Percentiles rank a stretch among this genome's conserved stretches.
Conservation (phyloP, 1,140 invertebrate genomes). For the Aphaenogaster floridana region DNA sequence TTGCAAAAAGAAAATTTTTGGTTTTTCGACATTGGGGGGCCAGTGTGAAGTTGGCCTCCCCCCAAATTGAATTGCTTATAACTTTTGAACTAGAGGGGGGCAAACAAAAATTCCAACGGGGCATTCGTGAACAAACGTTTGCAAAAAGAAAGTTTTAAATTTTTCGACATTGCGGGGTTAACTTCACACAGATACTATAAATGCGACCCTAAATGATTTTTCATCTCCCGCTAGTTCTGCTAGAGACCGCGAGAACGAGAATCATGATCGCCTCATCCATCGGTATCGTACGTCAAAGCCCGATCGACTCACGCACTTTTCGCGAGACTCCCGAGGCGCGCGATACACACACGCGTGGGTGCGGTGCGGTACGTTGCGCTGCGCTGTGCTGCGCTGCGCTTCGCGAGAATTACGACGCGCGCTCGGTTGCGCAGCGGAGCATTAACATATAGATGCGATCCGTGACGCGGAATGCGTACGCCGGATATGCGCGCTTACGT, state of each 20-base stretch:
- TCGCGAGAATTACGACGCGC: conserved; percentile 75
- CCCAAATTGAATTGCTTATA: too few relatives aligned
- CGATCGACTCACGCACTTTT: conserved; percentile 12
- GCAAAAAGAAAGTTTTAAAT: too few relatives aligned
- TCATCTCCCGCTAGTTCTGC: background rate
- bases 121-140: too few relatives aligned
- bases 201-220: conserved; percentile 2
- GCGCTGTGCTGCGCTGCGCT: conserved; percentile 38
- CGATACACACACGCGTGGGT: conserved; percentile 66
- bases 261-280: background rate
- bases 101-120: too few relatives aligned
- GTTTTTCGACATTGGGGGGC: too few relatives aligned
- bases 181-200: too few relatives aligned
- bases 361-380: conserved; percentile 38
- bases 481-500: conserved; percentile 57
- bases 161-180: too few relatives aligned
- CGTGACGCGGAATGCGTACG: conserved; percentile 79
- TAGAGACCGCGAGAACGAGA: background rate
- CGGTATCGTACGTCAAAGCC: conserved; percentile 5
- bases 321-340: conserved; percentile 35
- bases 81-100: too few relatives aligned
- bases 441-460: conserved; percentile 84
- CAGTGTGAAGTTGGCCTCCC: too few relatives aligned
- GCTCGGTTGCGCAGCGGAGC: conserved; percentile 66
- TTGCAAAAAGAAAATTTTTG: too few relatives aligned